These are phyloP conservation scores for Eriosoma lanigerum DNA, from an alignment of 1,140 invertebrate species.

Conservation along the genomic window DNA sequence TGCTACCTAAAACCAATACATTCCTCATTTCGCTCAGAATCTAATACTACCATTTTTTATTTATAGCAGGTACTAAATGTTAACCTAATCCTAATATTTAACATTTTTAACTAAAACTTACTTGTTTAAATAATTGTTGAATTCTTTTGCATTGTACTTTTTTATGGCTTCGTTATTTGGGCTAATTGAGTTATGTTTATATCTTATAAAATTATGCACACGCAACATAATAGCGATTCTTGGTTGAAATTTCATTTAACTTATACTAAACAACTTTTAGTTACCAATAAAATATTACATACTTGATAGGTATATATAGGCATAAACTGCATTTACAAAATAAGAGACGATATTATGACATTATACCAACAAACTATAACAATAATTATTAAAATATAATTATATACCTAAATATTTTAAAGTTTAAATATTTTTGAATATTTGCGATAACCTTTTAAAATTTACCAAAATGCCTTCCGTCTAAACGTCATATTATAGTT, in stretches of 20 bases:
- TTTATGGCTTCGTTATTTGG: neutral
- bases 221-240: neutral
- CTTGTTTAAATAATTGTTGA: constrained; percentile 47
- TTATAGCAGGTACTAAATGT: too few relatives aligned
- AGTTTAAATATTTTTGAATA: neutral
- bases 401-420: neutral
- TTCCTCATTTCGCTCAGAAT: too few relatives aligned
- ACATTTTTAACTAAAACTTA: neutral
- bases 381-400: neutral
- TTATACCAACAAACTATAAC: too few relatives aligned
- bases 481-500: constrained; percentile 1
- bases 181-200: constrained; percentile 18
- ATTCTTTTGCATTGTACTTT: constrained; percentile 29
- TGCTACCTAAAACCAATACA: too few relatives aligned
- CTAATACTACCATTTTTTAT: too few relatives aligned
- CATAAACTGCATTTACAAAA: too few relatives aligned
- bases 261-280: too few relatives aligned
- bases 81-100: too few relatives aligned
- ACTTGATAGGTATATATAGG: too few relatives aligned
- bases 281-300: too few relatives aligned
- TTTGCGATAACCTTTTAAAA: neutral
- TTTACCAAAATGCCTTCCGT: neutral
- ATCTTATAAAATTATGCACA: constrained; percentile 15
- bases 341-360: too few relatives aligned
- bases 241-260: neutral